Evolutionary conservation across 2,113 vertebrate species (phyloP).

Genomic region (Thamnophis sirtalis): DNA sequence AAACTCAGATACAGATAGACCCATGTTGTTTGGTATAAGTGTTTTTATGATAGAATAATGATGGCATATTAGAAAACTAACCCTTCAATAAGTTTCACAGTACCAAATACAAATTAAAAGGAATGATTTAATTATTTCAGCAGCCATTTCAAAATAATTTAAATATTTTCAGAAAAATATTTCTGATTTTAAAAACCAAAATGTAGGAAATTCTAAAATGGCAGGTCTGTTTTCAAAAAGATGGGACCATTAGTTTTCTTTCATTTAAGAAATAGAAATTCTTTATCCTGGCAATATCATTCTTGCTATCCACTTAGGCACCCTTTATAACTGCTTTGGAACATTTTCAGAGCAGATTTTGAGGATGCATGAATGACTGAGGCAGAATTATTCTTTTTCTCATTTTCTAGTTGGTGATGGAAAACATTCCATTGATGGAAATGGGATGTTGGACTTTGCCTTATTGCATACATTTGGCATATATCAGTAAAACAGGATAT

Average conservation of each 20-base stretch:
- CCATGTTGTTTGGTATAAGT: too few relatives aligned
- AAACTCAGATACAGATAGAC: background rate
- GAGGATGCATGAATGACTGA: background rate
- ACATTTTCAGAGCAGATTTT: background rate
- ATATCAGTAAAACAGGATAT: background rate
- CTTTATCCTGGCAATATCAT: background rate
- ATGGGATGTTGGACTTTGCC: background rate
- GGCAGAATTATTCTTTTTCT: background rate
- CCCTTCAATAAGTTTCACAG: background rate
- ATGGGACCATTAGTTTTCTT: background rate
- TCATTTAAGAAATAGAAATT: background rate
- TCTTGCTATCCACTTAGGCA: background rate
- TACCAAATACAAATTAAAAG: background rate
- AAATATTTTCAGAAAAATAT: background rate
- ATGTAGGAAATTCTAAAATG: background rate
- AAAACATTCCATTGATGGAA: background rate
- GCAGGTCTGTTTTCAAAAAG: background rate
- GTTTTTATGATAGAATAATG: background rate
- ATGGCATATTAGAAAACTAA: background rate
- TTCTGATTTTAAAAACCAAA: background rate
- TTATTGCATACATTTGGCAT: background rate
- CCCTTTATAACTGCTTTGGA: background rate
- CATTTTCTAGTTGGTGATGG: background rate
- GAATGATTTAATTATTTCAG: background rate
- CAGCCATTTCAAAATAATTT: background rate